phyloP scores from a whole-genome alignment of 2,113 vertebrate genomes.

The Hemicordylus capensis region DNA sequence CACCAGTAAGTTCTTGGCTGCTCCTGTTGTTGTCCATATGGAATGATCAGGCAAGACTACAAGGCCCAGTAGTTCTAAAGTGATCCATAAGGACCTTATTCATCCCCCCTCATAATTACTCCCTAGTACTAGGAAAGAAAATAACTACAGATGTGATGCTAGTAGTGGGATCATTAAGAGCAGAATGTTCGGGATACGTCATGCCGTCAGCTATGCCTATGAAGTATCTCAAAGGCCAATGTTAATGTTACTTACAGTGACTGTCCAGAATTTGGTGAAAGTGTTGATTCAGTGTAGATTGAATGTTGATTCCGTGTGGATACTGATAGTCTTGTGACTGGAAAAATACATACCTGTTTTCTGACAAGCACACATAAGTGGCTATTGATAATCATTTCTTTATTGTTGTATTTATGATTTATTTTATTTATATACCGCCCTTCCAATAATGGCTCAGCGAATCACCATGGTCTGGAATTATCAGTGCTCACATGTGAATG shows the following conservation, averaged over 20 bases:
- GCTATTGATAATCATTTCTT: too few relatives aligned
- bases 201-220: not conserved
- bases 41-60: not conserved
- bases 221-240: constrained; percentile 26
- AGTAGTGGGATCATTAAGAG: constrained; percentile 30
- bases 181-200: not conserved
- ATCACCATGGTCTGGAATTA: not conserved
- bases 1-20: not conserved
- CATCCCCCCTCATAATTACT: constrained; percentile 19
- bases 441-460: too few relatives aligned
- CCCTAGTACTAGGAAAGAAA: not conserved
- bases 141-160: constrained; percentile 8
- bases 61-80: fast-evolving
- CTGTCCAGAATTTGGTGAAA: not conserved
- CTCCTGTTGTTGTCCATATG: fast-evolving
- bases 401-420: too few relatives aligned
- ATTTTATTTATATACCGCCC: too few relatives aligned
- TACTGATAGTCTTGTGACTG: too few relatives aligned
- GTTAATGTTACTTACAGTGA: not conserved
- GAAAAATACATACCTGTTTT: too few relatives aligned
- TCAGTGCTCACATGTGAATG: not conserved
- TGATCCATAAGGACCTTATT: not conserved
- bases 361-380: not conserved
- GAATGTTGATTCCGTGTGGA: too few relatives aligned
- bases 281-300: not conserved